Evolutionary conservation across 1,140 invertebrate genomes (phyloP).

Genomic region (Adoxophyes honmai): DNA sequence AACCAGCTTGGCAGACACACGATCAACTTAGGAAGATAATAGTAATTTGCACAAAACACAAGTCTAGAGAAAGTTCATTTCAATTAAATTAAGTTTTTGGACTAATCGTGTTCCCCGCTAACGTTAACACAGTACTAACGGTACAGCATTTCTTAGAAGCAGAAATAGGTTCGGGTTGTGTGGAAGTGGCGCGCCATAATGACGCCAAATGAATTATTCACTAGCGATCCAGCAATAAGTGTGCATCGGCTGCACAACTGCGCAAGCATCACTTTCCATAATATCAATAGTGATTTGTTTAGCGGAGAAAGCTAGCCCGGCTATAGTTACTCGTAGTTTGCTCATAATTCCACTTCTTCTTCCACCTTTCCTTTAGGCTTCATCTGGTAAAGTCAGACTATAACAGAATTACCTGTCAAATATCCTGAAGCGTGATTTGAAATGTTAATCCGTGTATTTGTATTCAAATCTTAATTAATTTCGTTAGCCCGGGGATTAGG

Average conservation of each 20-base stretch:
- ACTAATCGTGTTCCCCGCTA: background rate
- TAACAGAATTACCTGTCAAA: too few relatives aligned
- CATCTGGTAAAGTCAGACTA: too few relatives aligned
- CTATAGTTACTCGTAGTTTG: slow-evolving; percentile 31
- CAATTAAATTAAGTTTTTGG: background rate
- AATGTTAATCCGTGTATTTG: too few relatives aligned
- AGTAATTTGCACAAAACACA: slow-evolving; percentile 2
- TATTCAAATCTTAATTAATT: too few relatives aligned
- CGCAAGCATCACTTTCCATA: slow-evolving; percentile 40
- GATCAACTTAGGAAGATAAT: background rate
- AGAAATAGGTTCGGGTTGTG: slow-evolving; percentile 40
- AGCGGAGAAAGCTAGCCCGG: slow-evolving; percentile 28
- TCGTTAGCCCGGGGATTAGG: too few relatives aligned
- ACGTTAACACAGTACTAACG: slow-evolving; percentile 10
- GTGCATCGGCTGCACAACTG: slow-evolving; percentile 22
- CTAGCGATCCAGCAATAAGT: slow-evolving; percentile 29
- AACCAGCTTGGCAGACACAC: background rate
- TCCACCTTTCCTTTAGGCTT: too few relatives aligned
- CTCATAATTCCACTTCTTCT: slow-evolving; percentile 23
- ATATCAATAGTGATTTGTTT: slow-evolving; percentile 25
- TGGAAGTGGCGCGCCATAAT: slow-evolving; percentile 35
- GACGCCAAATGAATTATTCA: slow-evolving; percentile 52
- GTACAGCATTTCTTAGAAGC: slow-evolving; percentile 28
- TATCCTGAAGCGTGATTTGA: too few relatives aligned
- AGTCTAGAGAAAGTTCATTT: background rate